These are phyloP conservation scores for Sebastes reedi DNA, from an alignment of 2,797 vertebrate species.

Conservation along the genomic window DNA sequence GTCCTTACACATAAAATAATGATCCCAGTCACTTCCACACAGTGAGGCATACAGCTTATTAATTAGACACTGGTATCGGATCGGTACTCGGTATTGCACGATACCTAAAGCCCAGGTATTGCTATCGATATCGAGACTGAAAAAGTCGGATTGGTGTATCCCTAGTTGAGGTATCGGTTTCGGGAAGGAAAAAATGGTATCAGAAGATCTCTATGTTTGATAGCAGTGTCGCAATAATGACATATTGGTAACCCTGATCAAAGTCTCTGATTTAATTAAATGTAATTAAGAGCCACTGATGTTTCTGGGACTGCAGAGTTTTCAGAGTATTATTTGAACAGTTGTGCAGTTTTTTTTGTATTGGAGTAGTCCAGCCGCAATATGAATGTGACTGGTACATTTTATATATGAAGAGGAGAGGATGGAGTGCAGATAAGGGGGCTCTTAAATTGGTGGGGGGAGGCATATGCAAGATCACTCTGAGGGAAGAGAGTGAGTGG, in stretches of 20 bases:
- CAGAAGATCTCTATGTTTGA: background rate
- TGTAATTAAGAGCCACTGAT: background rate
- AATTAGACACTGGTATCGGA: too few species aligned
- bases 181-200: too few species aligned
- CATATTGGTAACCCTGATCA: background rate
- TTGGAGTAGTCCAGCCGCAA: conserved; percentile 30
- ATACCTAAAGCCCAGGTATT: too few species aligned
- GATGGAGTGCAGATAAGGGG: conserved; percentile 56
- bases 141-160: too few species aligned
- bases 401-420: conserved; percentile 5
- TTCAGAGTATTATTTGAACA: background rate
- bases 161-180: too few species aligned
- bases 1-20: too few species aligned
- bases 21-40: too few species aligned
- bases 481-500: conserved; percentile 61
- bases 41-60: too few species aligned
- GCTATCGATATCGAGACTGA: too few species aligned
- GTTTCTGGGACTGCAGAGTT: background rate
- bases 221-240: background rate
- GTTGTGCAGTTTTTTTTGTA: conserved; percentile 10
- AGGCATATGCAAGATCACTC: conserved; percentile 62
- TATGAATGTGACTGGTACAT: conserved; percentile 27
- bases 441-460: conserved; percentile 64
- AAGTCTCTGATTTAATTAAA: background rate
- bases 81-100: too few species aligned